Base-by-base conservation (phyloP, 2,888 invertebrate species). In the Lithophane semibrunnea region DNA sequence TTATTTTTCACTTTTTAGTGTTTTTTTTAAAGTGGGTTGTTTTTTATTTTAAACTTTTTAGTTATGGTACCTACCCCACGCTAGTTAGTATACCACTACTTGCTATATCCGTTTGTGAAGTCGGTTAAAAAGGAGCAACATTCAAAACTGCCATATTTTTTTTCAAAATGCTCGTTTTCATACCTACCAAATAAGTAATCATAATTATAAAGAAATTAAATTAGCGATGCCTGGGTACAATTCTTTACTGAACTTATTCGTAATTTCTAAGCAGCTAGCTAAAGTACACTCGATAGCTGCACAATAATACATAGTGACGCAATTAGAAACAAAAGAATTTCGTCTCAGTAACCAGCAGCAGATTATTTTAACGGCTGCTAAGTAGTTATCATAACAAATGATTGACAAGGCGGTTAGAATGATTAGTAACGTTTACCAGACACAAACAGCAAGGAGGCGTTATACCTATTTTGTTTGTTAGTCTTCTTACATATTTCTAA, bases 351-450 rank as follows among this genome's bases (percentile, higher is more conserved):
- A 69, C 71, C 73, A 71, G 24, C 66, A 75, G 56, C 64, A 77
- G 78, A 86, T 83, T 82, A 83, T 77, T 84, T 83, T 73, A 80
- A 82, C 73, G 77, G 75, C 66, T 66, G 52, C 54, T 84, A 82
- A 73, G 79, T 88, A 84, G 77, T 88, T 89, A 90, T 87, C 88
- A 90, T 88, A 90, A 89, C 87, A 88, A 82, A 85, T 91, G 88
- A 90, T 88, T 82, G 88, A 89, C 89, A 84, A 84, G 82, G 73
- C 79, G 65, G 83, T 86, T 88, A 86, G 70, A 65, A 63, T 78
- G 78, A 88, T 90, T 89, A 86, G 88, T 85, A 81, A 87, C 88
- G 88, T 82, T 82, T 83, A 80, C 74, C 80, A 82, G 81, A 86
- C 68, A 75, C 81, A 88, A 79, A 87, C 79, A 83, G 71, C 67